Base-by-base conservation (phyloP, 2,888 invertebrate genomes). In the Masnerella sp. region DNA sequence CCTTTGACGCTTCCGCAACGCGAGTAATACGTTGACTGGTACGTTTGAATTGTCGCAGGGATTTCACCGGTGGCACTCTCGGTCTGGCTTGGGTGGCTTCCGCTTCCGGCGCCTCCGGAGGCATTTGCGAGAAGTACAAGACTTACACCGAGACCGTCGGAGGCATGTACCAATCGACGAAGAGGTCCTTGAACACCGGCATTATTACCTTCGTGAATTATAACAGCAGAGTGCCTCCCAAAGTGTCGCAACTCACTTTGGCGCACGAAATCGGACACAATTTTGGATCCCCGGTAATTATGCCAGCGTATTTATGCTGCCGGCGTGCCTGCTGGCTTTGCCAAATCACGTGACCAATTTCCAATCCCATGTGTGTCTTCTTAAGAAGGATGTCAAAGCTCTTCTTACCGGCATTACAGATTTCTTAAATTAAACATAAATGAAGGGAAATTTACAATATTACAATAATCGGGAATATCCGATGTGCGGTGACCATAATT, bases 211-310 rank as follows among this genome's bases (percentile, higher is more conserved):
- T 99, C 87, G 97, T 99, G 75, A 99, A 99, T 90, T 99, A 99
- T 89, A 98, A 98, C 87, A 96, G 95, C 84, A 90, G 97, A 30
- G 99, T 99, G 61, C 98, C 99, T 62, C 96, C 98, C 0, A 96
- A 98, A 89, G 99, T 99, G 17, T 98, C 98, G 28, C 98, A 99
- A 87, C 89, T 99, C 72, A 99, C 99, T 0, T 89, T 99, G 78
- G 99, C 99, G 0, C 99, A 99, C 88, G 99, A 99, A 89, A 96
- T 96, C 79, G 99, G 99, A 2, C 99, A 99, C 87, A 99, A 99
- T 88, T 99, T 99, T 88, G 99, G 99, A 67, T 97, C 97, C 69
- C 98, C 98, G 86, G 96, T 96, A 88, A 91, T 92, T 47, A 59
- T 52, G 30, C 12, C 30, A 9, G 4, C 20, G 32, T 62, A 51